These are phyloP conservation scores for Poeciliopsis gracilis DNA, from an alignment of 2,797 vertebrate genomes.

Conservation along the genomic window DNA sequence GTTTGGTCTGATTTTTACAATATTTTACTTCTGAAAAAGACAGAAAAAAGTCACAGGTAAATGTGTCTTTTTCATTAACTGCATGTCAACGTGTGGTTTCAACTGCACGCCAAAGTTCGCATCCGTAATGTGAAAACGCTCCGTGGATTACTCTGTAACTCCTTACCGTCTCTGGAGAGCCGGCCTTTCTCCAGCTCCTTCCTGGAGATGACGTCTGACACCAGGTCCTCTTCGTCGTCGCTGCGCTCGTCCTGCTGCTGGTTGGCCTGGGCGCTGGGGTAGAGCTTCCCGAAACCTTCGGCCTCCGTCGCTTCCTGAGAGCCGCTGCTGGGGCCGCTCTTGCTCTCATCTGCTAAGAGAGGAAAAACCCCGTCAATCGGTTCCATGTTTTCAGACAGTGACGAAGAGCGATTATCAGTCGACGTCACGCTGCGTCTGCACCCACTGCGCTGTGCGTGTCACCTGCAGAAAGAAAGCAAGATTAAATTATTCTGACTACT, in stretches of 20 bases:
- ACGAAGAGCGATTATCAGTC: not conserved
- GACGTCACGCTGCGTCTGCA: no score
- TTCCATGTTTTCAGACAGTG: not conserved
- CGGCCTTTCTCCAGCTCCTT: slow-evolving; percentile 92
- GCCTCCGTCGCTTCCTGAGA: slow-evolving; percentile 42
- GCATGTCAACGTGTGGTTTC: not conserved
- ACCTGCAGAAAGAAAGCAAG: no score
- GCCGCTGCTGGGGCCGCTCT: slow-evolving; percentile 13
- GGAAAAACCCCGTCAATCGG: not conserved
- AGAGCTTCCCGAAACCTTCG: slow-evolving; percentile 94
- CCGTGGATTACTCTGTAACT: not conserved
- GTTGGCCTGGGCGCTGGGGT: slow-evolving; percentile 81
- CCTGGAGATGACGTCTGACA: slow-evolving; percentile 90
- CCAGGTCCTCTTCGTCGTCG: slow-evolving; percentile 85
- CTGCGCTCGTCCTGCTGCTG: slow-evolving; percentile 79
- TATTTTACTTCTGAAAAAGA: not conserved
- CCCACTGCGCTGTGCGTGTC: no score
- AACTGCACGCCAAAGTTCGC: not conserved
- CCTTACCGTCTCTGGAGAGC: slow-evolving; percentile 90
- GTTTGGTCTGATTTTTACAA: not conserved
- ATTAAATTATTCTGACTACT: no score
- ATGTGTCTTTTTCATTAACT: not conserved
- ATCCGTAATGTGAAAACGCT: not conserved
- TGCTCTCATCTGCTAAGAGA: slow-evolving; percentile 28
- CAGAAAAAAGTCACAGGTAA: not conserved